A percentile compares a stretch with the other conserved stretches of the same genome.
These are phyloP conservation scores for Drosophila eugracilis DNA, from an alignment of 1,140 invertebrate species.

Conservation along the genomic window DNA sequence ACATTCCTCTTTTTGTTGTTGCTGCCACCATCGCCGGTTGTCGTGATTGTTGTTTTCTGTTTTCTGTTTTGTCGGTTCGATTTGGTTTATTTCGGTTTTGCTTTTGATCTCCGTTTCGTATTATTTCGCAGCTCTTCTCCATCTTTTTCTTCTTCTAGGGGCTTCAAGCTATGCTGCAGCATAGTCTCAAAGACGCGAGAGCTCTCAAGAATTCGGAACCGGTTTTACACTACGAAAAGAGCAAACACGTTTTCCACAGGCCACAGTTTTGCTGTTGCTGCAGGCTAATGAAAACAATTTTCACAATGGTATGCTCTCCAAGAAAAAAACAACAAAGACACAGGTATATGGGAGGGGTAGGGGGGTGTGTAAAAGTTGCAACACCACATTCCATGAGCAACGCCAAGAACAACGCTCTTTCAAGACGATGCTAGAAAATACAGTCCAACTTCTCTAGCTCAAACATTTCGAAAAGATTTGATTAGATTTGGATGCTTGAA, in stretches of 20 bases:
- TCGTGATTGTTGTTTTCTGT: constrained; percentile 40
- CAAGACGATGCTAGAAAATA: constrained; percentile 67
- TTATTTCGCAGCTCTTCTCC: constrained; percentile 18
- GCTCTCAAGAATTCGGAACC: constrained; percentile 71
- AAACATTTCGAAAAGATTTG: not conserved
- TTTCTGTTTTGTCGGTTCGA: constrained; percentile 23
- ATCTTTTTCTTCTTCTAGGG: constrained; percentile 3
- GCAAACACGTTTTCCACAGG: constrained; percentile 43
- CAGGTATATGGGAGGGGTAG: not conserved
- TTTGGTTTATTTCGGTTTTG: constrained; percentile 24
- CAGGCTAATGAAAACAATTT: constrained; percentile 65
- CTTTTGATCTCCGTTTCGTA: constrained; percentile 6
- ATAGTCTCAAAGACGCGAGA: constrained; percentile 33
- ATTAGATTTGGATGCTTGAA: no score
- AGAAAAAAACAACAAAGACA: constrained; percentile 33
- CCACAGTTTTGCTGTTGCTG: constrained; percentile 23
- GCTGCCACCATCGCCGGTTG: constrained; percentile 52
- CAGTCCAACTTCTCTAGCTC: constrained; percentile 7
- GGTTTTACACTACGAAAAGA: constrained; percentile 54
- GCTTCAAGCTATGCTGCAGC: constrained; percentile 62
- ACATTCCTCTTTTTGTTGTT: constrained; percentile 48
- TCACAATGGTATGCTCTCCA: constrained; percentile 67
- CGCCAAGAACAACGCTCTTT: constrained; percentile 22
- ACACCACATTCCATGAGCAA: constrained; percentile 73
- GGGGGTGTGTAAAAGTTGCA: constrained; percentile 68